Evolutionary conservation across 1,140 invertebrate genomes (phyloP), one percentile per base, ranked within the genome.

Genomic region (Aphelenchoides besseyi): DNA sequence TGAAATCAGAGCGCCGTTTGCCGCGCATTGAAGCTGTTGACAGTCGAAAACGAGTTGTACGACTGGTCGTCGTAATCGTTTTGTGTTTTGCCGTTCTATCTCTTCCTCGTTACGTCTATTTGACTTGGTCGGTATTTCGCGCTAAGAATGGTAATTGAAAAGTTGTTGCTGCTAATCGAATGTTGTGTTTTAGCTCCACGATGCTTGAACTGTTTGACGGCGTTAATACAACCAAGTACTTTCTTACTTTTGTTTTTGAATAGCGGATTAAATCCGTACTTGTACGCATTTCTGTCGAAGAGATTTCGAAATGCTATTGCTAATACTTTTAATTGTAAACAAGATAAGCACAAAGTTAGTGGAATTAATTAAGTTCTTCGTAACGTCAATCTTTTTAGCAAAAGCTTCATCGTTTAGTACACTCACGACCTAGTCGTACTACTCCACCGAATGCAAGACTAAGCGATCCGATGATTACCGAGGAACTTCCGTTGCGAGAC

Each of bases 201-300:
- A 33, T 81, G 80, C 62, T 37, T 81, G 29, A 78, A 82, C 62
- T 83, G 80, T 67, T 59, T 81, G 18, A 59, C 80, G 41, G 80
- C 72, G 5, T 48, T 82, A 35, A 70, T 82, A 8, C 81, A 83
- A 29, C 81, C 81, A 16, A 79, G 70, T 36, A 82, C 73, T 2
- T 82, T 82, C 57, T 64, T 82, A 3, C 57, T 83, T 18, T 28
- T 82, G 68, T 82, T 82, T 54, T 48, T 79, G 32, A 82, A 79
- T 61, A 76, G 77, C 33, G 81, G 77, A 28, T 63, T 82, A 12
- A 83, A 82, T 61, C 81, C 80, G 2, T 71, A 78, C 69, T 57
- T 82, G 3, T 83, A 82, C 61, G 78, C 80, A 30, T 83, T 82
- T 54, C 67, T 82, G 26, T 82, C 80, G 29, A 69, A 78, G 59